Evolutionary conservation across 2,888 invertebrate genomes (phyloP).

Genomic region (Linnaemya vulpina): DNA sequence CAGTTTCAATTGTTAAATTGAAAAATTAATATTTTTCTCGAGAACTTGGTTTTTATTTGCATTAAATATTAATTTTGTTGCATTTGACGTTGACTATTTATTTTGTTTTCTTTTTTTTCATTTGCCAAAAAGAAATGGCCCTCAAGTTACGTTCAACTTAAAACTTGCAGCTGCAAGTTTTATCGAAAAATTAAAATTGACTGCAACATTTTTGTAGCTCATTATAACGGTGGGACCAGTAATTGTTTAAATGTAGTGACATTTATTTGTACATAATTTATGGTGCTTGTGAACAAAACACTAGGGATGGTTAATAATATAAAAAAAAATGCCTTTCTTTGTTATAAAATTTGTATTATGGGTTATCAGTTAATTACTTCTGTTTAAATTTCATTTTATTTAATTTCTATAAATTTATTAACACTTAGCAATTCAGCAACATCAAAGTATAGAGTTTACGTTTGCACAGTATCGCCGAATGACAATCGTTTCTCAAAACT

Average conservation of each 20-base stretch:
- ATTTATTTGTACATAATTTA: constrained; percentile 6
- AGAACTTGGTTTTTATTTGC: neutral
- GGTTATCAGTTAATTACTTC: too few relatives aligned
- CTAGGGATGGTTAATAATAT: neutral
- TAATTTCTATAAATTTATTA: too few relatives aligned
- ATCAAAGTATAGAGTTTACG: too few relatives aligned
- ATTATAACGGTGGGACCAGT: neutral
- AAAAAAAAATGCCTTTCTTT: neutral
- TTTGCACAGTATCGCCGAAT: too few relatives aligned
- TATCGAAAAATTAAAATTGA: constrained; percentile 12
- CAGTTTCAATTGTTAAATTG: neutral
- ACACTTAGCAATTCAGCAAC: too few relatives aligned
- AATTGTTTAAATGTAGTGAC: too few relatives aligned
- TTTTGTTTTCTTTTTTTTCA: neutral
- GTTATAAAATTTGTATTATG: too few relatives aligned
- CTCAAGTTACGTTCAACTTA: neutral
- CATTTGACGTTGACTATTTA: constrained; percentile 7
- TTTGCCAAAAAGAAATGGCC: neutral
- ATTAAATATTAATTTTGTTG: constrained; percentile 26
- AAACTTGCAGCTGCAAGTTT: constrained; percentile 1
- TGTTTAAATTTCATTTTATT: too few relatives aligned
- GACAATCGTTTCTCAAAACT: too few relatives aligned
- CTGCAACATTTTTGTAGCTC: constrained; percentile 29
- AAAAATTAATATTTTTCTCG: neutral
- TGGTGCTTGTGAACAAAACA: constrained; percentile 12